A percentile compares a stretch with the other conserved stretches of the same genome.
Conservation (phyloP, 2,888 invertebrate genomes). For the Zaprionus bogoriensis region DNA sequence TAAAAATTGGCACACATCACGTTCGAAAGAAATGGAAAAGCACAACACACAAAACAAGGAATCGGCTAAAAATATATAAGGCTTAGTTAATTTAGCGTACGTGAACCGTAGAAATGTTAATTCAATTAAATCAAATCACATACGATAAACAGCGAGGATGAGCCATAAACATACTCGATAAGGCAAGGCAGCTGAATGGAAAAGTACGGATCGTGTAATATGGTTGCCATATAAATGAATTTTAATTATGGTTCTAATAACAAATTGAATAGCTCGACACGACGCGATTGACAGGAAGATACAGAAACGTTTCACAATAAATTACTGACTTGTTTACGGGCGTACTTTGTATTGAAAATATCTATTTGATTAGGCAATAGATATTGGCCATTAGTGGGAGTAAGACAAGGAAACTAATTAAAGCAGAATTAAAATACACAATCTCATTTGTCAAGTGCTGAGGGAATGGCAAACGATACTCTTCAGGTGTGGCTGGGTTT, state of each 20-base stretch:
- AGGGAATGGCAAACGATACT: neutral
- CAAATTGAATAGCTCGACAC: slow-evolving; percentile 26
- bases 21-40: slow-evolving; percentile 22
- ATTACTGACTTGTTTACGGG: neutral
- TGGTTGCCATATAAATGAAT: slow-evolving; percentile 11
- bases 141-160: slow-evolving; percentile 19
- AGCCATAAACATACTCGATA: slow-evolving; percentile 9
- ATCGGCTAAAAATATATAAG: slow-evolving; percentile 9
- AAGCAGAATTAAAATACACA: neutral
- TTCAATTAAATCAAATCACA: slow-evolving; percentile 32
- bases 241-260: slow-evolving; percentile 16
- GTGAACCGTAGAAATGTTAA: slow-evolving; percentile 20
- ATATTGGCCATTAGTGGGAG: slow-evolving; percentile 8
- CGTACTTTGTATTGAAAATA: neutral
- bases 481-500: slow-evolving; percentile 30
- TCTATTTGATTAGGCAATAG: slow-evolving; percentile 5
- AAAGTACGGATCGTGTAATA: slow-evolving; percentile 7
- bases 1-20: slow-evolving; percentile 28
- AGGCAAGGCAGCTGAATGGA: neutral
- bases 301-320: neutral
- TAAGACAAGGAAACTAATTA: slow-evolving; percentile 2
- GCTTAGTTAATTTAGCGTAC: neutral
- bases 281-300: slow-evolving; percentile 1
- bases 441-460: neutral
- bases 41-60: neutral